Base-by-base conservation (phyloP, 1,140 invertebrate species). In the Streblospio benedicti region DNA sequence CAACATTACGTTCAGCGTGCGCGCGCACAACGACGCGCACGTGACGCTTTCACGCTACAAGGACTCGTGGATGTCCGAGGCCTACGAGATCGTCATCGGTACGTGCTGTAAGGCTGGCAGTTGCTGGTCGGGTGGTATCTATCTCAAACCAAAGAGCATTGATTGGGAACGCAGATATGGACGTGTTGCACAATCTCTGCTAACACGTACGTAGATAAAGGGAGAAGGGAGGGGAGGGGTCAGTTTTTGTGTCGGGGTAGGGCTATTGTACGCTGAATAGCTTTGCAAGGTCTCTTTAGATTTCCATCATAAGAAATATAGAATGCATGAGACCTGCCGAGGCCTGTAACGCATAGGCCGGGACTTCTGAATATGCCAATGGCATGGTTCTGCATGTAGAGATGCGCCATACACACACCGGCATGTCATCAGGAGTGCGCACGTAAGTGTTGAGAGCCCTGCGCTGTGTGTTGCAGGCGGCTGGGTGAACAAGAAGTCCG, bases 41-140 rank as follows among this genome's bases (percentile, higher is more conserved):
- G 49, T 69, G 18, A 59, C 62, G 1, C 35, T 69, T 9, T 63
- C 65, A 23, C 27, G 41, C 1, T 44, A 9, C 2, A 51, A 63
- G 16, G 49, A 45, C 16, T 25, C 52, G 12, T 49, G 50, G 31
- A 51, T 20, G n/a, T 25, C 9, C 1, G 60, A 66, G 23, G 63
- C 66, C 20, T 69, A 69, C 44, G 66, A 69, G 44, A 65, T 69
- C 33, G 68, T 69, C 1, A 62, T 69, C 25, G 68, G 68, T 38
- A 66, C 66, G 9, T 69, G 68, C n/a, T n/a, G n/a, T n/a, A n/a
- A n/a, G n/a, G n/a, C n/a, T n/a, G n/a, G n/a, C n/a, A n/a, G n/a
- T n/a, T n/a, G n/a, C n/a, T n/a, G n/a, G n/a, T n/a, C n/a, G n/a
- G n/a, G n/a, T n/a, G n/a, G n/a, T n/a, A n/a, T n/a, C n/a, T n/a